These are phyloP conservation scores for Nasua narica DNA, from an alignment of 2,797 vertebrate species.

Conservation along the genomic window DNA sequence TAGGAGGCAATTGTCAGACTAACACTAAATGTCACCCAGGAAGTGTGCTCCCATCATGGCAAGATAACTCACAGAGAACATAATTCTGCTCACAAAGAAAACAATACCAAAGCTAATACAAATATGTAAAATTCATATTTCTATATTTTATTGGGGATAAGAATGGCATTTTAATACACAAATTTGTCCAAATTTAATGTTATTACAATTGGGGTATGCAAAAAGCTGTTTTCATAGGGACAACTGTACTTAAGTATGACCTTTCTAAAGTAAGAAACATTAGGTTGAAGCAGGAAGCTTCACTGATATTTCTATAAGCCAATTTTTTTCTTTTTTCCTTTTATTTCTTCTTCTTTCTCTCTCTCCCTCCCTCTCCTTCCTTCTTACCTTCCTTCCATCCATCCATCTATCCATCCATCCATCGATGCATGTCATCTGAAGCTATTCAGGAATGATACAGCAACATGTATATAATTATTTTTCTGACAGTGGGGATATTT, in stretches of 20 bases:
- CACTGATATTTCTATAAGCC: background rate
- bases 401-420: background rate
- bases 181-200: background rate
- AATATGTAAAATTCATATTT: background rate
- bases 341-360: background rate
- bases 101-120: background rate
- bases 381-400: background rate
- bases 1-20: constrained; percentile 30
- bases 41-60: fast-evolving
- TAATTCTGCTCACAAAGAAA: background rate
- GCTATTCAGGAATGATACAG: background rate
- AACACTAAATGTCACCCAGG: background rate
- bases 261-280: background rate
- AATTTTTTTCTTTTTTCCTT: background rate
- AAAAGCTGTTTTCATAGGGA: background rate
- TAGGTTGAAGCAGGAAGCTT: background rate
- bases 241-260: background rate
- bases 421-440: background rate
- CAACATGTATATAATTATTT: background rate
- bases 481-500: background rate
- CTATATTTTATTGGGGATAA: background rate
- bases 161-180: background rate
- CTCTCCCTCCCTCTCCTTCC: background rate
- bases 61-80: background rate
- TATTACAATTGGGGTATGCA: background rate